Evolutionary conservation across 1,140 invertebrate genomes (phyloP), one percentile per base, ranked within the genome.

Genomic region (Muscidifurax raptorellus): DNA sequence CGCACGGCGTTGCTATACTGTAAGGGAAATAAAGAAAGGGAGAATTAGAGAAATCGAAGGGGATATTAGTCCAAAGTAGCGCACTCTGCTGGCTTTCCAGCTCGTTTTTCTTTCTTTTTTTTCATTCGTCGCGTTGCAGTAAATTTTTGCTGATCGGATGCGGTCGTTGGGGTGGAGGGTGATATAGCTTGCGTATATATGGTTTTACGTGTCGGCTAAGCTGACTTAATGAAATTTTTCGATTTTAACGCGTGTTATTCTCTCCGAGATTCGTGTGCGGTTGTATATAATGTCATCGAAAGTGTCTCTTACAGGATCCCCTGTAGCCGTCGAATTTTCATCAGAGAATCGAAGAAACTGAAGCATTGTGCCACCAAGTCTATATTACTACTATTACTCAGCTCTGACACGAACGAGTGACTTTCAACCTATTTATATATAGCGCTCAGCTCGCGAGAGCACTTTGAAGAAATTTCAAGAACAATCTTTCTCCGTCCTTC

Each of bases 21-120:
- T 0, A 22, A 67, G 74, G 59, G 64, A 67, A 32, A 78, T 78
- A 18, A 25, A 78, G 36, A 83, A 52, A 83, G 82, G 74, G 66
- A 78, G 82, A 78, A 83, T 83, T 83, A 83, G 75, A 83, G 36
- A 32, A 75, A 76, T 76, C 72, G 80, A 76, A 59, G 72, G 72
- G 81, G 81, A 82, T 74, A 76, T 76, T 76, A 72, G 72, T 7
- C 22, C 52, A 76, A 82, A 82, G 72, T 76, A 82, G 71, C 81
- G 59, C 15, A 66, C 72, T 76, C 36, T n/a, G 81, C 32, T 82
- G 52, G 72, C 36, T 75, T 82, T 28, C 10, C 32, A 15, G 3
- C 15, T 47, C 30, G 52, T 59, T 40, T 75, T 59, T 1, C n/a
- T n/a, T n/a, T n/a, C n/a, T n/a, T n/a, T 28, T 69, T 66, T 67